Evolutionary conservation across 2,888 invertebrate genomes (phyloP).

Genomic region (Tyria jacobaeae): DNA sequence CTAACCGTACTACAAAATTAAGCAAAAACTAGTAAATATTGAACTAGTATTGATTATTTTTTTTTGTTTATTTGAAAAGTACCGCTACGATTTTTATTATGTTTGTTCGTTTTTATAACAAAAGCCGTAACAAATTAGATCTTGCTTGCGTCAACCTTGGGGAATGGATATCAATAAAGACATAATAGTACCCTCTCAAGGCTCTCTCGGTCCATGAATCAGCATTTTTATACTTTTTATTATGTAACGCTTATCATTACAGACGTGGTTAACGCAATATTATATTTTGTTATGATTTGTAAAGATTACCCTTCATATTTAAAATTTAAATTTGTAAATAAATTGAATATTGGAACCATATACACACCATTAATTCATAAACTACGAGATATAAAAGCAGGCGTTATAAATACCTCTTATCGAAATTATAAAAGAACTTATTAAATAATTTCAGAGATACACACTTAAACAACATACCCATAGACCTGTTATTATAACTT

Average conservation of each 20-base stretch:
- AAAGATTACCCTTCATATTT: not conserved
- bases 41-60: not conserved
- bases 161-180: constrained; percentile 37
- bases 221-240: constrained; percentile 26
- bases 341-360: not conserved
- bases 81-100: constrained; percentile 17
- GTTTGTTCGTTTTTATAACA: constrained; percentile 12
- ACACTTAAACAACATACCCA: too few species aligned
- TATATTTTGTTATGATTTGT: not conserved
- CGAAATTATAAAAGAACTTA: too few species aligned
- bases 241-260: constrained; percentile 22
- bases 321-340: not conserved
- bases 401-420: too few species aligned
- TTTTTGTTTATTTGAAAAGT: constrained; percentile 9
- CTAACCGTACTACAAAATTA: not conserved
- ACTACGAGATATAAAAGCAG: too few species aligned
- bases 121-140: constrained; percentile 25
- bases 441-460: too few species aligned
- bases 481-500: too few species aligned
- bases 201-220: constrained; percentile 35
- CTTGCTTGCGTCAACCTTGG: constrained; percentile 37
- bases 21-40: constrained; percentile 9
- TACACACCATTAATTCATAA: too few species aligned
- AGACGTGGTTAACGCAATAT: constrained; percentile 6
- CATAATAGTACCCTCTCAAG: constrained; percentile 35